Base-by-base conservation (phyloP, 2,888 invertebrate genomes). In the Rhaphigaster nebulosa region DNA sequence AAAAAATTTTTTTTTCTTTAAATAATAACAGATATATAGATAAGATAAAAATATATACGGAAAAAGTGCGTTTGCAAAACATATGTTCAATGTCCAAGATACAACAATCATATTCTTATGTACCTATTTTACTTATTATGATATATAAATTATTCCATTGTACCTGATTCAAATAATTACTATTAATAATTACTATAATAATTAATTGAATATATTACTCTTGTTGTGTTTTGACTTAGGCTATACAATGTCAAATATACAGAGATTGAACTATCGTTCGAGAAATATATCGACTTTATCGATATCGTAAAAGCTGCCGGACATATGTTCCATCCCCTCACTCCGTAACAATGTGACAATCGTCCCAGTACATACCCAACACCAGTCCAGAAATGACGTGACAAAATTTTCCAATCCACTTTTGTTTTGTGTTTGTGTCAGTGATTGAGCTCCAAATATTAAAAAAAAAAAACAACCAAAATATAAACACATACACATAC, bases 351-450 rank as follows among this genome's bases (percentile, higher is more conserved):
- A 88, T 88, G 88, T 88, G 88, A 88, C 88, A 56, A 88, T 88
- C 88, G 88, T 88, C 34, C 12, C 34, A 88, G 38, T 38, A 88
- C 56, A 88, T 56, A 54, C 50, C 88, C 54, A 34, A 88, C 54
- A 38, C 54, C 88, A 54, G 34, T 56, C 60, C 60, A 88, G 88
- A 88, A 88, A 88, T 88, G 88, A 29, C 88, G 88, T 88, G 88
- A 88, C 50, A 88, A 88, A 88, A 54, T 29, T 87, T 15, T 38
- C 38, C 1, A 38, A 50, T 88, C 26, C 38, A 88, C 54, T 38
- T 60, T 88, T 60, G 88, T 88, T 88, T 41, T 88, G 88, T 88
- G 88, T 88, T 41, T 56, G 88, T 88, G 88, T 88, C 29, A 88
- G 88, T 88, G 88, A 34, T 88, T 88, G 88, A 88, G 88, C 38